Conservation (phyloP, 2,888 invertebrate species). For the Drosophila parthenogenetica region DNA sequence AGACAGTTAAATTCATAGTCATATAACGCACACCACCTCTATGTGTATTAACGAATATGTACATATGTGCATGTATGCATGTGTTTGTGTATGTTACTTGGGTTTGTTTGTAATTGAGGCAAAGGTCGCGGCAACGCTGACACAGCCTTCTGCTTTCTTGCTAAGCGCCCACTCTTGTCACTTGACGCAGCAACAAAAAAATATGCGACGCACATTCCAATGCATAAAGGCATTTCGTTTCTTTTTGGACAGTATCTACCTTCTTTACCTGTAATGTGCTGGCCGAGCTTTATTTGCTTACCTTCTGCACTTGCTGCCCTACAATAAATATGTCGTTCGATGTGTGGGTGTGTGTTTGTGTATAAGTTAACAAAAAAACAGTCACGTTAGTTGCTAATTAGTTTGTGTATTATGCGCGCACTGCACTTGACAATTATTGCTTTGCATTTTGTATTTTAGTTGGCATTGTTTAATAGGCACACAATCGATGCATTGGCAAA, state of each 20-base stretch:
- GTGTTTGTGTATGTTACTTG: slow-evolving; percentile 57
- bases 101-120: slow-evolving; percentile 75
- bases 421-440: slow-evolving; percentile 31
- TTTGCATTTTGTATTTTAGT: slow-evolving; percentile 46
- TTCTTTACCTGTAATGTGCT: slow-evolving; percentile 47
- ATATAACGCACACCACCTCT: slow-evolving; percentile 45
- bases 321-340: slow-evolving; percentile 34
- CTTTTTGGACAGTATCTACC: slow-evolving; percentile 18
- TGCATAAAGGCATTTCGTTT: slow-evolving; percentile 44
- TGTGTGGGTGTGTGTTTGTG: slow-evolving; percentile 9
- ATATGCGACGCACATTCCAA: slow-evolving; percentile 48
- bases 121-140: slow-evolving; percentile 68
- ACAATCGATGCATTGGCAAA: slow-evolving; percentile 58
- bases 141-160: slow-evolving; percentile 28
- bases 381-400: slow-evolving; percentile 15
- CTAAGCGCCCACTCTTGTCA: slow-evolving; percentile 14
- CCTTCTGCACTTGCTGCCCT: slow-evolving; percentile 50
- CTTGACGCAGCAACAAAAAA: slow-evolving; percentile 28
- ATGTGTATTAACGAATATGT: slow-evolving; percentile 19
- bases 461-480: slow-evolving; percentile 37
- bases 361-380: slow-evolving; percentile 15
- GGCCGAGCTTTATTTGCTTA: slow-evolving; percentile 45
- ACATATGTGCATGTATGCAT: slow-evolving; percentile 15
- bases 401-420: slow-evolving; percentile 37
- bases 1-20: slow-evolving; percentile 29